Evolutionary conservation across 1,140 invertebrate genomes (phyloP).

Genomic region (Cyphomyrmex costatus): DNA sequence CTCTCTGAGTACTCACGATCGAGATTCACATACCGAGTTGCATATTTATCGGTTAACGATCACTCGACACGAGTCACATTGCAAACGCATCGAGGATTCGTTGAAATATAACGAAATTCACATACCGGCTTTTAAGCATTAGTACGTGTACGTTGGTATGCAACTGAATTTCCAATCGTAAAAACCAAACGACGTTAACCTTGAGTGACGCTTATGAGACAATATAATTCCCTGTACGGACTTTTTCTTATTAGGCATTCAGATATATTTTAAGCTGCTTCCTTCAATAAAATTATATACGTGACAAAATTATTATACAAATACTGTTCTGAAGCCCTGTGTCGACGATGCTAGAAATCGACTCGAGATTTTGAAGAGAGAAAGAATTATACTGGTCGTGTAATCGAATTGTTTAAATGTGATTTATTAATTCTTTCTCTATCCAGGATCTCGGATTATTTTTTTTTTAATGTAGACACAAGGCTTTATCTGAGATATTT

Average conservation of each 20-base stretch:
- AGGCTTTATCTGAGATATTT: not conserved
- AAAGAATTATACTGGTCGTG: no score
- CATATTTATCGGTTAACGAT: conserved; percentile 52
- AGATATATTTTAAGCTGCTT: not conserved
- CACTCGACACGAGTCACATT: conserved; percentile 43
- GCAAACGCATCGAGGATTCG: conserved; percentile 45
- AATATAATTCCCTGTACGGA: not conserved
- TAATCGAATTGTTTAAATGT: no score
- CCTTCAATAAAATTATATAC: not conserved
- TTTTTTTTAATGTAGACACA: no score
- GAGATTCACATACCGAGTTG: conserved; percentile 31
- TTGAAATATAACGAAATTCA: conserved; percentile 44
- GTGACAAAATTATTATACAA: no score
- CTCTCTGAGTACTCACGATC: conserved; percentile 29
- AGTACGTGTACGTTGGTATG: no score
- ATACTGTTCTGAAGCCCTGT: no score
- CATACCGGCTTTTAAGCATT: not conserved
- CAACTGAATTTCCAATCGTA: not conserved
- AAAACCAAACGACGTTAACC: not conserved
- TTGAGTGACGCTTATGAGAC: conserved; percentile 5
- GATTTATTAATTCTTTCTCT: no score
- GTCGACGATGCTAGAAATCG: no score
- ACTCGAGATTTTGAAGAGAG: no score
- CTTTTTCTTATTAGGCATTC: not conserved
- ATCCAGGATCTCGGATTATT: no score